phyloP scores from a whole-genome alignment of 2,113 vertebrate genomes.

The Sylvietta virens region DNA sequence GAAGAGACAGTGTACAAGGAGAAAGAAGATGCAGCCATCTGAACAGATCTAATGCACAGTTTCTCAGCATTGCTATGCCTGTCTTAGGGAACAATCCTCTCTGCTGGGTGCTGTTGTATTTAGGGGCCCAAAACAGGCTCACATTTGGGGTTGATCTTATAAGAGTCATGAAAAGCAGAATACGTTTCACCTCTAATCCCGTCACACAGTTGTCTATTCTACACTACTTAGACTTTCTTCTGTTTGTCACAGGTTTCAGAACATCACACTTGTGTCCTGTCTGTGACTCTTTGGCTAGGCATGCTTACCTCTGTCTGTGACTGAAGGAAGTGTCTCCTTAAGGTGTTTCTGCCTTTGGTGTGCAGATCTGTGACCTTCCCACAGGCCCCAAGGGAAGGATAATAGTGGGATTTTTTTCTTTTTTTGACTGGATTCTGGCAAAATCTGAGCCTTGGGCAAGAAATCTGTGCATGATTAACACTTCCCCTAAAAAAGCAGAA shows the following conservation, averaged over 20 bases:
- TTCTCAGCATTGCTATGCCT: not conserved
- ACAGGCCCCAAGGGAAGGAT: not conserved
- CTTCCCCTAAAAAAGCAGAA: not conserved
- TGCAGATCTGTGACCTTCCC: not conserved
- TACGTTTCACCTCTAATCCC: not conserved
- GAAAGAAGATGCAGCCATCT: not conserved
- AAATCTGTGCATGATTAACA: slow-evolving; percentile 1
- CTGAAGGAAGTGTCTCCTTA: not conserved
- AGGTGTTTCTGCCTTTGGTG: not conserved
- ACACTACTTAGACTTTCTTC: not conserved
- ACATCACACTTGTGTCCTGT: not conserved
- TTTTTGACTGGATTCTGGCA: not conserved
- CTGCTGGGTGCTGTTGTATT: not conserved
- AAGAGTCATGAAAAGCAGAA: not conserved
- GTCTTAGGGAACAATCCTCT: not conserved
- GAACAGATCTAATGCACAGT: not conserved
- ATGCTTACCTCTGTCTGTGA: not conserved
- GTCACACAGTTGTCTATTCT: not conserved
- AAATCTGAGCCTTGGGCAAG: not conserved
- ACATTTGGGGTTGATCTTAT: not conserved
- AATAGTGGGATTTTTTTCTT: not conserved
- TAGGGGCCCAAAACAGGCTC: rapidly evolving
- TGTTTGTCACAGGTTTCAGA: not conserved
- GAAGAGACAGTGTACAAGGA: not conserved
- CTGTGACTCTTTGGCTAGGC: not conserved